phyloP scores from a whole-genome alignment of 2,113 vertebrate genomes.

The Siniperca chuatsi region DNA sequence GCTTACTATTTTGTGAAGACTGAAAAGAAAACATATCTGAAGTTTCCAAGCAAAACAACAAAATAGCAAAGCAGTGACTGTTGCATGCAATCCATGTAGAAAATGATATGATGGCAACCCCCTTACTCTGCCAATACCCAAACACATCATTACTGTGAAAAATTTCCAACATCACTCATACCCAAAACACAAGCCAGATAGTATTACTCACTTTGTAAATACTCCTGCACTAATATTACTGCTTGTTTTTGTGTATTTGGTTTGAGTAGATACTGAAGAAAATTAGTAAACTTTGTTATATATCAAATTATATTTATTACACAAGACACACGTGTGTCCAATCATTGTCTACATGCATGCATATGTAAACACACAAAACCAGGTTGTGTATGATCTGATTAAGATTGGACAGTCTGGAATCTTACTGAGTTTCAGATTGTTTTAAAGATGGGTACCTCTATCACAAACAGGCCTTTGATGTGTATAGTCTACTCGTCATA shows the following conservation, averaged over 20 bases:
- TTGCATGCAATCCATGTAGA: neutral
- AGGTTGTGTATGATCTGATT: constrained; percentile 5
- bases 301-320: neutral
- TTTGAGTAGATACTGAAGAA: neutral
- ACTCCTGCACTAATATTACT: neutral
- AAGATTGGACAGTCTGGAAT: constrained; percentile 2
- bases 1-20: neutral
- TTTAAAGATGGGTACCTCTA: neutral
- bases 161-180: constrained; percentile 6
- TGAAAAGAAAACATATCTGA: neutral
- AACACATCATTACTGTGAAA: constrained; percentile 31
- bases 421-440: neutral
- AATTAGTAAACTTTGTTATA: neutral
- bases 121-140: neutral
- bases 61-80: constrained; percentile 6
- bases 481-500: neutral
- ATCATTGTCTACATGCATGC: neutral
- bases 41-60: neutral
- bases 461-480: neutral
- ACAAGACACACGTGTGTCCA: neutral
- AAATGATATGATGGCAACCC: constrained; percentile 7
- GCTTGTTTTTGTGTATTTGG: neutral
- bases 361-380: constrained; percentile 11
- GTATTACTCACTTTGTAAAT: constrained; percentile 3
- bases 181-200: neutral